Evolutionary conservation across 2,888 invertebrate genomes (phyloP).

Genomic region (Cheiracanthium punctorium): DNA sequence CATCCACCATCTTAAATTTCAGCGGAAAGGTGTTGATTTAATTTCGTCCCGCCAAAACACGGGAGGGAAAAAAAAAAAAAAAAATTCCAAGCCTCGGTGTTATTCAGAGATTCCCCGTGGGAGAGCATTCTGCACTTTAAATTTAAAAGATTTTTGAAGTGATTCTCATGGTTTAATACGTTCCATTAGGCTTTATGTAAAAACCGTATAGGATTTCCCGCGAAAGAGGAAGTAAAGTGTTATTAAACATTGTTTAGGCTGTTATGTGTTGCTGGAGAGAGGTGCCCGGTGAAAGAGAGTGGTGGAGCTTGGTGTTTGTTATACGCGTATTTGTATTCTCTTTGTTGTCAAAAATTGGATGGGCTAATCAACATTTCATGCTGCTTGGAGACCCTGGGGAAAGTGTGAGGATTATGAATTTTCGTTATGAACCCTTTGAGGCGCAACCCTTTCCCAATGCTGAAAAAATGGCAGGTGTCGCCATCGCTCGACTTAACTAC

Average conservation of each 20-base stretch:
- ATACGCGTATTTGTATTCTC: no score
- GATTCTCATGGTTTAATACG: conserved; percentile 20
- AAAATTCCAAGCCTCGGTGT: not conserved
- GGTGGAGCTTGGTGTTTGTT: no score
- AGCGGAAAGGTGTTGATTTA: conserved; percentile 39
- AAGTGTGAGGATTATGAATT: no score
- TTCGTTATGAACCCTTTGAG: no score
- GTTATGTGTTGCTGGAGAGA: not conserved
- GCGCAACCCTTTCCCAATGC: no score
- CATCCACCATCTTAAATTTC: conserved; percentile 8
- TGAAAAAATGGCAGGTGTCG: no score
- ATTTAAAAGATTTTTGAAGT: conserved; percentile 5
- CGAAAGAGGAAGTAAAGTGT: not conserved
- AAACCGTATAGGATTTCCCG: not conserved
- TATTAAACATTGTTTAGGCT: not conserved
- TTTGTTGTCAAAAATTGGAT: no score
- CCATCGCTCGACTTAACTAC: no score
- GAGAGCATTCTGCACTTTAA: conserved; percentile 18
- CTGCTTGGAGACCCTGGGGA: no score
- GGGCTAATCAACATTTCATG: no score
- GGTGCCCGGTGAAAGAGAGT: no score
- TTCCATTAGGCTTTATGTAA: conserved; percentile 38
- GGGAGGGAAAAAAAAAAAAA: not conserved
- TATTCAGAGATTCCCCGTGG: conserved; percentile 2
- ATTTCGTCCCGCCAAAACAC: conserved; percentile 27